These are phyloP conservation scores for Cladorhizidae sp. DNA, from an alignment of 37 sponge, comb jelly and placozoan genomes.

Conservation along the genomic window DNA sequence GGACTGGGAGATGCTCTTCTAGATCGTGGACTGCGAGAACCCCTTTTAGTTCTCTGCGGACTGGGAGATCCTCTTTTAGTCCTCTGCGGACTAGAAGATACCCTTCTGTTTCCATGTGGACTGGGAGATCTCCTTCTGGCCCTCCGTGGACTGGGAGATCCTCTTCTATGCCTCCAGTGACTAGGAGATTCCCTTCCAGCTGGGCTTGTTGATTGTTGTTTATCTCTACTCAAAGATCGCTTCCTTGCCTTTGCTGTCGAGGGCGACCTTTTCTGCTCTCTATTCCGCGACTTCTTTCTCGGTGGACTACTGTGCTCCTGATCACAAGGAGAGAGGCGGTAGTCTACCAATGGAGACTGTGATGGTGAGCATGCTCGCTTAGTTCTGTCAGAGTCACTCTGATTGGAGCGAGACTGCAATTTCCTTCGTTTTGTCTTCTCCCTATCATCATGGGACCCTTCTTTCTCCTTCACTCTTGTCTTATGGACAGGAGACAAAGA, in stretches of 20 bases:
- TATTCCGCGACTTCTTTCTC: neutral
- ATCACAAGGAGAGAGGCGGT: neutral
- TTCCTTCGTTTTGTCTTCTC: neutral
- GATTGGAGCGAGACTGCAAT: neutral
- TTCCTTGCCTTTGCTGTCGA: neutral
- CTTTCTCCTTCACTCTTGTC: neutral
- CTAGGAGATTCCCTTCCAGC: neutral
- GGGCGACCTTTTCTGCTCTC: slow-evolving; percentile 2
- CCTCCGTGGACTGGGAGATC: neutral
- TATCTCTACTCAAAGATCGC: neutral
- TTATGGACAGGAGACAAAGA: neutral
- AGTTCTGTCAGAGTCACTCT: neutral
- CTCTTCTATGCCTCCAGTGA: neutral
- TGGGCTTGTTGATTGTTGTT: neutral
- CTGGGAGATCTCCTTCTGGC: neutral
- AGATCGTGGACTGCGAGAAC: no score
- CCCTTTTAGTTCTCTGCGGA: neutral
- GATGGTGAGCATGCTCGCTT: neutral
- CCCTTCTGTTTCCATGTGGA: neutral
- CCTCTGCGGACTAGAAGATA: neutral
- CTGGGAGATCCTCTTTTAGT: neutral
- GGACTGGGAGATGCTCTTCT: slow-evolving; percentile 10
- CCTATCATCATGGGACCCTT: neutral
- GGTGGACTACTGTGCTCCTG: neutral
- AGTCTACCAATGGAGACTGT: neutral